Base-by-base conservation (phyloP, 2,888 invertebrate genomes). In the Drosophila testacea region DNA sequence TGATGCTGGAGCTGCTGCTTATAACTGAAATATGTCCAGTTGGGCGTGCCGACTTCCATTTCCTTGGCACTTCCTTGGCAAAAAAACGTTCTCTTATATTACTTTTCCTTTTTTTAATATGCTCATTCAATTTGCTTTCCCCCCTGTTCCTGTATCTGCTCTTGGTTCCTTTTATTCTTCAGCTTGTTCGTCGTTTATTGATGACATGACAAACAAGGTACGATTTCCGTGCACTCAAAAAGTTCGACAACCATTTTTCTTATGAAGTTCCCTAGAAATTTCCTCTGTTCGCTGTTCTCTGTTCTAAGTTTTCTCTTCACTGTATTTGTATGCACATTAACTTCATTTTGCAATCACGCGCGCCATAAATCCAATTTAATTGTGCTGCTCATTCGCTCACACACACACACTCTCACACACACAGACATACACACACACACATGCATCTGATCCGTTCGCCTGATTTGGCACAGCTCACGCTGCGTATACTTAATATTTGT, bases 151-250 rank as follows among this genome's bases (percentile, higher is more conserved):
- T 38, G 28, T 41, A 28, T 38, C 65, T 54, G 34, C n/a, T 38
- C n/a, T 39, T 11, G 1, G 22, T 32, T 9, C 34, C 39, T 30
- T 4, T 34, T 50, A 6, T 16, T 10, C 13, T 48, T 36, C 46
- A 51, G 48, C 44, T 66, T 55, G 55, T 66, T 59, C 42, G 52
- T 57, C 77, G 72, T 66, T 88, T 88, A 90, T 90, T 89, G 87
- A 90, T 89, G 88, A 88, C 88, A 86, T 85, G 86, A 86, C 83
- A 89, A 89, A 86, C 81, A 85, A 89, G 86, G 72, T 83, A 83
- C 83, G 81, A 85, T 89, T 82, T 85, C 75, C 88, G 66, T 67
- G 64, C 71, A 64, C 69, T 70, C 46, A 52, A 64, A 66, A 77
- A 75, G 63, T 88, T 88, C 62, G 69, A 70, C 44, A 82, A 70